Evolutionary conservation across 1,140 invertebrate species (phyloP), one percentile per base, ranked within the genome.

Genomic region (Aphidius ervi): DNA sequence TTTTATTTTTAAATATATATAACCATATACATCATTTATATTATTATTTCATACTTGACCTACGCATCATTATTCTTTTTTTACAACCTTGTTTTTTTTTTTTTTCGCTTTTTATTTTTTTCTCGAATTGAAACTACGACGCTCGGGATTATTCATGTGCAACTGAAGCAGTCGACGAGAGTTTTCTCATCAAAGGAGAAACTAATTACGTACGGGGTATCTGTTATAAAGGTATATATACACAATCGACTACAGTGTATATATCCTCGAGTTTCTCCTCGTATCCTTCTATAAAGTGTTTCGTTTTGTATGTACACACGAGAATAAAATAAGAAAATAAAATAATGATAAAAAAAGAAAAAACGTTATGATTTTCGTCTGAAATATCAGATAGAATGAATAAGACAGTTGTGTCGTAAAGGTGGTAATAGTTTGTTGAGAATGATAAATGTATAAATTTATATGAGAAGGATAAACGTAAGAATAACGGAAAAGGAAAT

Each of bases 131-230:
- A 46, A 45, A 16, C 47, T 49, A 7, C 47, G 6, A 23, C 47
- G n/a, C 47, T 23, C 4, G 47, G 47, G n/a, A 47, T 16, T 59
- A 59, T 50, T 41, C 49, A 20, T 31, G 23, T 31, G 23, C 23
- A 31, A 31, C 23, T 31, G 23, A 31, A 31, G 20, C 55, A 59
- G 46, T 46, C 49, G 42, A 40, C 23, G 23, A 52, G 57, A 65
- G 63, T 62, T 62, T 65, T 62, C 56, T 60, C 57, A 65, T 62
- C 60, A 65, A 62, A 62, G 59, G 63, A 62, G 63, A 31, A 62
- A 65, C 63, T 65, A 65, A 65, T 65, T 65, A 65, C 56, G 53
- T 56, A 61, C 23, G 23, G 23, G 49, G 54, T 57, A 63, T 56
- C 62, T 60, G 58, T 59, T 56, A 58, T 61, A 61, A 48, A 40